Conservation (phyloP, 2,113 vertebrate genomes). For the Aegotheles bennettii region DNA sequence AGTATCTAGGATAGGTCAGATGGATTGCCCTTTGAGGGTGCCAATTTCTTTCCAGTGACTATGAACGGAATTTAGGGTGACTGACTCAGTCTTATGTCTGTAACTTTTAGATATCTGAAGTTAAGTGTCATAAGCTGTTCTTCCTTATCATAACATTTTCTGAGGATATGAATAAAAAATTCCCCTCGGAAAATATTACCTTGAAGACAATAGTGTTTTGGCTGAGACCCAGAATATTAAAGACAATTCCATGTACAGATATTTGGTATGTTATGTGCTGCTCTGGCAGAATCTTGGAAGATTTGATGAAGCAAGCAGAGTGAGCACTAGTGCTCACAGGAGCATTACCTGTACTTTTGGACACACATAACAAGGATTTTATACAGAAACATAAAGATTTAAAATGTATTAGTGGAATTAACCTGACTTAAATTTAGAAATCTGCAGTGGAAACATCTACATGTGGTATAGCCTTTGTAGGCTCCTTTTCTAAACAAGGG, state of each 20-base stretch:
- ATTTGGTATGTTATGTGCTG: not conserved
- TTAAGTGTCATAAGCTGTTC: conserved; percentile 8
- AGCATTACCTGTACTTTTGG: not conserved
- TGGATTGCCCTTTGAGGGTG: not conserved
- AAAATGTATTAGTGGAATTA: not conserved
- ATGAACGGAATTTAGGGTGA: not conserved
- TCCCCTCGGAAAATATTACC: conserved; percentile 9
- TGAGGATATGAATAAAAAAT: conserved; percentile 38
- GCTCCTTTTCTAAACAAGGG: not conserved
- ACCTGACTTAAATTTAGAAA: not conserved
- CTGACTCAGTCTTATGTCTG: not conserved
- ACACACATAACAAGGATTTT: not conserved
- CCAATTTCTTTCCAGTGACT: not conserved
- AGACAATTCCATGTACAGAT: not conserved
- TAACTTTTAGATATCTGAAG: conserved; percentile 6
- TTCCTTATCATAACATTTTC: conserved; percentile 6
- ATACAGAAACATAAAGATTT: not conserved
- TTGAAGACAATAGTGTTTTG: conserved; percentile 3
- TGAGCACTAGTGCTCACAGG: not conserved
- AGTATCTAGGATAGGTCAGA: not conserved
- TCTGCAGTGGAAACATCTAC: not conserved
- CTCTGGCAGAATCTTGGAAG: not conserved
- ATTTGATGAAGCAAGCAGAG: not conserved
- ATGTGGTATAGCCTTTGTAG: not conserved
- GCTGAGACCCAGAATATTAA: not conserved